These are phyloP conservation scores for Mirza zaza DNA, from an alignment of 2,113 vertebrate species.

Conservation along the genomic window DNA sequence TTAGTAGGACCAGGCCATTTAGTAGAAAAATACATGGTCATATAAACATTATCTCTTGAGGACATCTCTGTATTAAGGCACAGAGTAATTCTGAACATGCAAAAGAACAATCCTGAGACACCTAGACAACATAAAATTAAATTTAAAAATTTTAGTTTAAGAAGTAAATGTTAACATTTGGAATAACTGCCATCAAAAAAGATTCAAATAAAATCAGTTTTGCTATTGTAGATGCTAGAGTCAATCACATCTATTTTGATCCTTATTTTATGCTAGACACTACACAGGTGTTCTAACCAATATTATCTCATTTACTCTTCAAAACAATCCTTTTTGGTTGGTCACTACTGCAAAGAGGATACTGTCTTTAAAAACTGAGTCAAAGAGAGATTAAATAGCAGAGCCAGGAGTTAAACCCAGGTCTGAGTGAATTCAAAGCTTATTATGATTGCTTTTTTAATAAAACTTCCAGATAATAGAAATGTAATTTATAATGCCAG, in stretches of 20 bases:
- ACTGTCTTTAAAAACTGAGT: neutral
- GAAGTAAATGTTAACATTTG: neutral
- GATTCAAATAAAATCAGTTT: neutral
- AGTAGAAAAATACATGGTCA: neutral
- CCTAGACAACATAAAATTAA: neutral
- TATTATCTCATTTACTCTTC: neutral
- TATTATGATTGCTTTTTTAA: neutral
- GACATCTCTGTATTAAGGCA: neutral
- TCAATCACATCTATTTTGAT: neutral
- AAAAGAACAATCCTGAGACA: conserved; percentile 1
- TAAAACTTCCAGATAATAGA: conserved; percentile 10
- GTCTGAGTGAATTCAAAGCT: neutral
- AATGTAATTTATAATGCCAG: conserved; percentile 17
- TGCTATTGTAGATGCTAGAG: neutral
- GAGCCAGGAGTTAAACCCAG: neutral
- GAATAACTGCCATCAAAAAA: neutral
- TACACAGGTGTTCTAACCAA: neutral
- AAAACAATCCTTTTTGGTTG: conserved; percentile 22
- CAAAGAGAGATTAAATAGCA: neutral
- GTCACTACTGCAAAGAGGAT: neutral
- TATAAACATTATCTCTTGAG: neutral
- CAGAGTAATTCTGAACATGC: neutral
- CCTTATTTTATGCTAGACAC: neutral
- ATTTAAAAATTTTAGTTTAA: neutral
- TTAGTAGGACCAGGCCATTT: neutral